These are phyloP conservation scores for Archivesica marissinica DNA, from an alignment of 1,140 invertebrate species.

Conservation along the genomic window DNA sequence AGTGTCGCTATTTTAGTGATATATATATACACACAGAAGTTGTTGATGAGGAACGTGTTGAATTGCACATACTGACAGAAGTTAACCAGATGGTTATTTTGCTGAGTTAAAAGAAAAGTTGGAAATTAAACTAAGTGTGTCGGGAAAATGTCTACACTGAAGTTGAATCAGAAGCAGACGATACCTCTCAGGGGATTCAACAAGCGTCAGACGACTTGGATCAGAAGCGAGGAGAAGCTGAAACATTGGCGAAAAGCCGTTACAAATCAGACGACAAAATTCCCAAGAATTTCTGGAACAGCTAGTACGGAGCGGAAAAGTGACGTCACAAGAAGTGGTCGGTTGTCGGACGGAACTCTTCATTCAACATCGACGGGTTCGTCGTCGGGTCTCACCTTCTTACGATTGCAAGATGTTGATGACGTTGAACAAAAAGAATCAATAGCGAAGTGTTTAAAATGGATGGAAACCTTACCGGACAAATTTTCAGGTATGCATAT, in stretches of 20 bases:
- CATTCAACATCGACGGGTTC: slow-evolving; percentile 60
- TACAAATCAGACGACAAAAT: slow-evolving; percentile 25
- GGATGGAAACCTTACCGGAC: slow-evolving; percentile 71
- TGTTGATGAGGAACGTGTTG: background rate
- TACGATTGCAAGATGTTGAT: slow-evolving; percentile 56
- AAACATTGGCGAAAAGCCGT: slow-evolving; percentile 69
- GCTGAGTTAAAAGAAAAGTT: background rate
- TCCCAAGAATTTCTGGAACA: slow-evolving; percentile 46
- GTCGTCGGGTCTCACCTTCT: background rate
- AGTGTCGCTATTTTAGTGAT: background rate
- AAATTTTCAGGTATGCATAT: slow-evolving; percentile 74
- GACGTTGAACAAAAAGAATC: slow-evolving; percentile 67
- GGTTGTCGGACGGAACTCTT: slow-evolving; percentile 65
- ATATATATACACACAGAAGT: background rate
- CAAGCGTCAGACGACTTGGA: slow-evolving; percentile 67
- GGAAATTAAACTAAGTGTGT: background rate
- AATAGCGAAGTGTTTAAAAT: slow-evolving; percentile 69
- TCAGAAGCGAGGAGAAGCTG: slow-evolving; percentile 66
- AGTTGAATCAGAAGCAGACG: slow-evolving; percentile 1
- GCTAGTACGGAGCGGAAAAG: slow-evolving; percentile 67
- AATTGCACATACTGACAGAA: too few relatives aligned
- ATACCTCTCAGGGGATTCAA: slow-evolving; percentile 57
- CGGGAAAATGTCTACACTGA: slow-evolving; percentile 19
- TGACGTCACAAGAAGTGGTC: slow-evolving; percentile 69
- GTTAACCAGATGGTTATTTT: background rate